Evolutionary conservation across 1,140 invertebrate species (phyloP).

Genomic region (Semibalanus balanoides): DNA sequence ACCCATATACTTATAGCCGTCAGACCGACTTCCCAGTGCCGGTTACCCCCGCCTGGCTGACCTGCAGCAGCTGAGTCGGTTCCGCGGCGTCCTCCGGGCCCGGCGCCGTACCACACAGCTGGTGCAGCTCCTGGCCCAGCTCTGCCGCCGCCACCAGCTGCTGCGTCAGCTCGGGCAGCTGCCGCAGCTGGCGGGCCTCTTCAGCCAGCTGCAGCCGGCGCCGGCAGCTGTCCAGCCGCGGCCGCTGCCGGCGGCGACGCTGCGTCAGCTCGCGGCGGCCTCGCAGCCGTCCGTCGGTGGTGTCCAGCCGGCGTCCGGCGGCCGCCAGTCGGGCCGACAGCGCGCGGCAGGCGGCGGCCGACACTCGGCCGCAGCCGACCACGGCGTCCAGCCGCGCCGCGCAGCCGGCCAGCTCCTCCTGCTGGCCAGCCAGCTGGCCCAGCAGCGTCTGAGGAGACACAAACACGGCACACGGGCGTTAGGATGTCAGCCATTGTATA

Average conservation of each 20-base stretch:
- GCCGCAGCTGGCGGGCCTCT: background rate
- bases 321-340: background rate
- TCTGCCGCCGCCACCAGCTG: background rate
- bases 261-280: too few species aligned
- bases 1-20: too few species aligned
- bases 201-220: background rate
- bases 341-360: too few species aligned
- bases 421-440: background rate
- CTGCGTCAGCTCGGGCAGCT: background rate
- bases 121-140: background rate
- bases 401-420: background rate
- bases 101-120: conserved; percentile 17
- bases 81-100: background rate
- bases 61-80: background rate
- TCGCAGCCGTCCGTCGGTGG: background rate
- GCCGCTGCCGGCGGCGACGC: too few species aligned
- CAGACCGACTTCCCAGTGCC: too few species aligned
- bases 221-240: background rate
- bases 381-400: background rate
- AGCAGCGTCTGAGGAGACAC: background rate
- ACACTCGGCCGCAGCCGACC: background rate
- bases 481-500: too few species aligned
- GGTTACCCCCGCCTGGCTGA: too few species aligned
- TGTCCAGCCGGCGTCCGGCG: background rate
- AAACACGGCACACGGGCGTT: too few species aligned